These are phyloP conservation scores for Epizoanthus ramosus DNA, from an alignment of 92 coral and sea anemone genomes.

Conservation along the genomic window DNA sequence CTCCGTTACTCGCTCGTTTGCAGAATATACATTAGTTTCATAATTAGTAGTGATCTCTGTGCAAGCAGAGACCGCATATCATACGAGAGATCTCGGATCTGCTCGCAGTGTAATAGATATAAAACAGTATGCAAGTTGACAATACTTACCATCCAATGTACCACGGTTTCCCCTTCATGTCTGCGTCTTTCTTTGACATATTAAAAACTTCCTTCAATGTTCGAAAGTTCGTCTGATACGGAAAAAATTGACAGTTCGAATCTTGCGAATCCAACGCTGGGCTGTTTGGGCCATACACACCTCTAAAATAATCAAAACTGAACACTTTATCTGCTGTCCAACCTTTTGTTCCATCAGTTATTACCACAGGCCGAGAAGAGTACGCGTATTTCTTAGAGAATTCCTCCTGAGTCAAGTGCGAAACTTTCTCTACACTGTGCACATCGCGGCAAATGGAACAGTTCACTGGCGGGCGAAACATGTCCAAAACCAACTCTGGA, in stretches of 20 bases:
- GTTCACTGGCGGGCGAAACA: slow-evolving; percentile 97
- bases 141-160: slow-evolving; percentile 91
- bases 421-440: slow-evolving; percentile 73
- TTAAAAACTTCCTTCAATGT: slow-evolving; percentile 86
- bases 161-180: slow-evolving; percentile 95
- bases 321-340: slow-evolving; percentile 88
- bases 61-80: no score
- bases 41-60: neutral
- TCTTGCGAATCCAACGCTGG: slow-evolving; percentile 77
- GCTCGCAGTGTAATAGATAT: no score
- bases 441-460: slow-evolving; percentile 80
- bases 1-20: no score
- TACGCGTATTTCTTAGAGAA: slow-evolving; percentile 84
- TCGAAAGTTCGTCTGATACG: slow-evolving; percentile 78
- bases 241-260: slow-evolving; percentile 89
- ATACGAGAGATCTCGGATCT: no score
- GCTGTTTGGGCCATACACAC: slow-evolving; percentile 78
- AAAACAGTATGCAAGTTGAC: neutral
- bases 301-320: slow-evolving; percentile 88
- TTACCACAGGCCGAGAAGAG: slow-evolving; percentile 85
- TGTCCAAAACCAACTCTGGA: slow-evolving; percentile 79
- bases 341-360: slow-evolving; percentile 78
- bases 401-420: slow-evolving; percentile 62
- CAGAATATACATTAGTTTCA: no score
- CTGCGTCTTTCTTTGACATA: slow-evolving; percentile 87